Percentiles rank a stretch among this genome's conserved stretches.
phyloP scores from a whole-genome alignment of 2,113 vertebrate species.

The Xenopus laevis region DNA sequence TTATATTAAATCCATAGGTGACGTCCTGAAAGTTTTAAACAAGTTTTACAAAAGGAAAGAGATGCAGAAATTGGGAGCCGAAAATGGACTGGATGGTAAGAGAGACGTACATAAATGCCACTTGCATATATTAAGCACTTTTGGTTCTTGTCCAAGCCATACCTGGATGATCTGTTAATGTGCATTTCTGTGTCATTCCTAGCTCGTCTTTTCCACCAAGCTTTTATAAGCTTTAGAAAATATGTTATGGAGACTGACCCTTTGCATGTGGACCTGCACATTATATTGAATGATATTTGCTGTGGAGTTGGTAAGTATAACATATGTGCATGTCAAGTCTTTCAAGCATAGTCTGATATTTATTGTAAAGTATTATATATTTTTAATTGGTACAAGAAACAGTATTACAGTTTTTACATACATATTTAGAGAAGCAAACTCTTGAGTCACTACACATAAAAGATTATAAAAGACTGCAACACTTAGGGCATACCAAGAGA shows the following conservation, averaged over 20 bases:
- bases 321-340: too few species aligned
- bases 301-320: slow-evolving; percentile 77
- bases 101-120: not conserved
- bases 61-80: slow-evolving; percentile 84
- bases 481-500: too few species aligned
- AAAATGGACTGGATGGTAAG: slow-evolving; percentile 92
- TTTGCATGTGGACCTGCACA: slow-evolving; percentile 86
- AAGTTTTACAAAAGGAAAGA: slow-evolving; percentile 95
- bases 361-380: slow-evolving; percentile 72
- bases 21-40: slow-evolving; percentile 87
- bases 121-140: not conserved
- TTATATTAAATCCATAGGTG: slow-evolving; percentile 66
- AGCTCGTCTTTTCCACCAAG: slow-evolving; percentile 96
- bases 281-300: slow-evolving; percentile 91
- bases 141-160: not conserved
- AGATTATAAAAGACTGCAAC: too few species aligned
- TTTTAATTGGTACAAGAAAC: too few species aligned
- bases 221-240: slow-evolving; percentile 94
- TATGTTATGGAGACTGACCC: slow-evolving; percentile 75
- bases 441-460: too few species aligned
- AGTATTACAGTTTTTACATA: too few species aligned
- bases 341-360: slow-evolving; percentile 52
- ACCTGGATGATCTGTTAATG: too few species aligned
- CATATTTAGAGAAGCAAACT: too few species aligned
- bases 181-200: slow-evolving; percentile 9